A percentile compares a stretch with the other conserved stretches of the same genome.
phyloP scores from a whole-genome alignment of 2,113 vertebrate species.

The Bubo bubo region DNA sequence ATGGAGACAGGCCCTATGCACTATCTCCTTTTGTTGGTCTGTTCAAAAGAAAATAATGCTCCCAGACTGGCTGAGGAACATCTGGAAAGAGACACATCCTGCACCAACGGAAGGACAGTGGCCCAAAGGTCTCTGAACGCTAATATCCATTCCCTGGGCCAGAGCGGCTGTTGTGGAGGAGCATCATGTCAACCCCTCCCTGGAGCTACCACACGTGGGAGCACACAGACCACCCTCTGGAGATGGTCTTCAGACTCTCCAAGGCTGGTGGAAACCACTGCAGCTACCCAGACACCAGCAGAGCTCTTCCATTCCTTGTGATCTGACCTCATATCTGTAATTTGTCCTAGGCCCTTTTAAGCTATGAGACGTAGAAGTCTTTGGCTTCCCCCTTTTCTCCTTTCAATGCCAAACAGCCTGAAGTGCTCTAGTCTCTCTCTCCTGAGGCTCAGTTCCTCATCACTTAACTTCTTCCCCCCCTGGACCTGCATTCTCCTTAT shows the following conservation, averaged over 20 bases:
- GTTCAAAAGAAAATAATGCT: background rate
- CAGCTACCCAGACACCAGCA: background rate
- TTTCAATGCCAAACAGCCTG: background rate
- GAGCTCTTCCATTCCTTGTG: background rate
- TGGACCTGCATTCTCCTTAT: background rate
- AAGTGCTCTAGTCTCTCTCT: background rate
- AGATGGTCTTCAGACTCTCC: background rate
- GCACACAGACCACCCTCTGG: background rate
- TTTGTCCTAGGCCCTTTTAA: background rate
- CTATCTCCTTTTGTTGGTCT: background rate
- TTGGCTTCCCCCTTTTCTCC: background rate
- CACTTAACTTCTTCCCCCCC: background rate
- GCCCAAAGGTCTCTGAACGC: background rate
- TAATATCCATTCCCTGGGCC: background rate
- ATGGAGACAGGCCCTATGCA: background rate
- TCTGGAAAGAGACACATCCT: background rate
- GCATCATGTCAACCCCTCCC: background rate
- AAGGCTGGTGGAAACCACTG: background rate
- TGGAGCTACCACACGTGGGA: background rate
- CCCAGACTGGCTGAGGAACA: background rate
- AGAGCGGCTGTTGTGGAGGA: background rate
- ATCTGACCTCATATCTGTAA: background rate
- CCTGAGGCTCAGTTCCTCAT: background rate
- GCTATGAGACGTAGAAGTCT: rapidly evolving
- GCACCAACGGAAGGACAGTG: background rate